Percentiles rank a stretch among this genome's conserved stretches.
Conservation (phyloP, 2,797 vertebrate species). For the Eulemur coronatus region DNA sequence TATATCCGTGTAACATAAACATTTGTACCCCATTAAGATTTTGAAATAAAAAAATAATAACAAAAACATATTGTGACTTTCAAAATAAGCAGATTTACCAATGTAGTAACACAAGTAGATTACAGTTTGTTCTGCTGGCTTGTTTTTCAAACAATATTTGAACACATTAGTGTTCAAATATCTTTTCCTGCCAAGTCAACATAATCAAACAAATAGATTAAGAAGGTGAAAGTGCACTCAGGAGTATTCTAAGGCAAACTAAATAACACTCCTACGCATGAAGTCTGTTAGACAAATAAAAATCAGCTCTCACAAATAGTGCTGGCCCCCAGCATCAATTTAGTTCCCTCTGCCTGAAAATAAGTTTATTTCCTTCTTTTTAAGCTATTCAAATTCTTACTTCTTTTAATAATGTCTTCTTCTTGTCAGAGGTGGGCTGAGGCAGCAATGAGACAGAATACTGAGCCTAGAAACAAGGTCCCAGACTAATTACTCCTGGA, state of each 20-base stretch:
- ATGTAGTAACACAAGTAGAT: background rate
- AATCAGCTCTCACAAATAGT: conserved; percentile 32
- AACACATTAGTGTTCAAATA: conserved; percentile 65
- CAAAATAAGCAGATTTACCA: conserved; percentile 56
- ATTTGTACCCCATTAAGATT: too few relatives aligned
- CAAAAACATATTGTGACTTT: conserved; percentile 49
- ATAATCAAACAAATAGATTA: conserved; percentile 76
- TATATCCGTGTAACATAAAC: too few relatives aligned
- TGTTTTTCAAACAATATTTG: conserved; percentile 70
- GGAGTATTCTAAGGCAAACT: conserved; percentile 56
- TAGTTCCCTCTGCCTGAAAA: background rate
- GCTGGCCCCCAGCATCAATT: background rate
- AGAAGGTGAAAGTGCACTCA: conserved; percentile 66
- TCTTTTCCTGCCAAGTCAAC: conserved; percentile 68
- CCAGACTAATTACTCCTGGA: background rate
- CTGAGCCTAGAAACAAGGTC: background rate
- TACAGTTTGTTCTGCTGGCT: conserved; percentile 60
- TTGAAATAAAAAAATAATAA: too few relatives aligned
- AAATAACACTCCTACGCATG: conserved; percentile 20
- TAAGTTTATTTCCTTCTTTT: conserved; percentile 35
- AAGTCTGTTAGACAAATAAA: conserved; percentile 59
- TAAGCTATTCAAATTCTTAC: conserved; percentile 5
- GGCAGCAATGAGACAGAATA: background rate
- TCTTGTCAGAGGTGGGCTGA: background rate
- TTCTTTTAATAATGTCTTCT: conserved; percentile 2